A percentile compares a stretch with the other conserved stretches of the same genome.
Conservation (phyloP, 2,113 vertebrate genomes). For the Alectura lathami region DNA sequence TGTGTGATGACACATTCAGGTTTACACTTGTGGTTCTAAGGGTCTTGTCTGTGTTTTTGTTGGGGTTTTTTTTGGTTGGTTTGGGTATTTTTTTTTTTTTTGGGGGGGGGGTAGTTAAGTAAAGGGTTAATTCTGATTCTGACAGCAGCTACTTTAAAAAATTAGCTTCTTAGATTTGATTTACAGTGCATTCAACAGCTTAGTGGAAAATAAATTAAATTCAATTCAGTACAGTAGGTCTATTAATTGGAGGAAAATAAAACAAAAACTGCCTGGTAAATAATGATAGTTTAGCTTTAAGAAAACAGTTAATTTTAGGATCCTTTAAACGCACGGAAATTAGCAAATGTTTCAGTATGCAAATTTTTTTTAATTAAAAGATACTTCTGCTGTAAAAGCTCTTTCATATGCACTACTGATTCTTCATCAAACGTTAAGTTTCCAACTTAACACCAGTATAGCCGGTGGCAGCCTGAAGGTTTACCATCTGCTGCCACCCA, state of each 20-base stretch:
- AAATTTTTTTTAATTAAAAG: constrained; percentile 87
- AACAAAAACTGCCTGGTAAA: constrained; percentile 61
- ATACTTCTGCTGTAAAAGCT: constrained; percentile 79
- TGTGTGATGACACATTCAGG: background rate
- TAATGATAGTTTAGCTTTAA: constrained; percentile 65
- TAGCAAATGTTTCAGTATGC: constrained; percentile 81
- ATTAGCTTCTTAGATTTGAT: constrained; percentile 63
- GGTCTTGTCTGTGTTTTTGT: background rate
- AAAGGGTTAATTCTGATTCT: constrained; percentile 56
- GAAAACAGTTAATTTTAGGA: constrained; percentile 75
- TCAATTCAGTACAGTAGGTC: constrained; percentile 28
- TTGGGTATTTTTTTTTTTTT: background rate
- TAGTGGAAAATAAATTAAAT: constrained; percentile 41
- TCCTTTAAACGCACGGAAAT: constrained; percentile 73
- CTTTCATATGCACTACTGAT: constrained; percentile 89
- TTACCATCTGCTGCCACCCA: constrained; percentile 88
- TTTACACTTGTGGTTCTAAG: background rate
- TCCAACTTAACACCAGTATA: constrained; percentile 85
- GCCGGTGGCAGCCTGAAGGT: constrained; percentile 89
- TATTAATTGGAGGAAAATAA: constrained; percentile 51
- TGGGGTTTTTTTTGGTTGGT: background rate
- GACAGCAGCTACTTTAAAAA: constrained; percentile 54
- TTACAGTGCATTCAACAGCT: constrained; percentile 44
- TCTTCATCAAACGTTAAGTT: constrained; percentile 87
- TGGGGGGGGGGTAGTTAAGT: background rate